Percentiles rank a stretch among this genome's conserved stretches.
Evolutionary conservation across 2,113 vertebrate species (phyloP).

Genomic region (Neogale vison): DNA sequence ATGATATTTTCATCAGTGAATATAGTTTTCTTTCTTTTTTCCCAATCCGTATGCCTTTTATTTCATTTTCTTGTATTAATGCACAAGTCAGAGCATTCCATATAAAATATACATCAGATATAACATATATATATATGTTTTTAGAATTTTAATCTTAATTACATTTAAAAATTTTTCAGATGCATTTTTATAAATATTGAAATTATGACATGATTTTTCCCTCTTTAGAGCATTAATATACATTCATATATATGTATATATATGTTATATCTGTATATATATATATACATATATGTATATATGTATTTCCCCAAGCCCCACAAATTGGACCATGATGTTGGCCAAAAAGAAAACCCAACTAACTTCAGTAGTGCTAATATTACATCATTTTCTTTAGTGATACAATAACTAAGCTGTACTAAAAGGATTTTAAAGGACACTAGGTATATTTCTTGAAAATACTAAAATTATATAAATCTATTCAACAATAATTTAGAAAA

Average conservation of each 20-base stretch:
- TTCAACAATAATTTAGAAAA: not conserved
- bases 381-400: not conserved
- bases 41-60: not conserved
- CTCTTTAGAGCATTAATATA: not conserved
- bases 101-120: not conserved
- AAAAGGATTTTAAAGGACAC: not conserved
- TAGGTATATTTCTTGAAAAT: not conserved
- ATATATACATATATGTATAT: not conserved
- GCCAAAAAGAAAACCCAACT: not conserved
- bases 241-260: too few species aligned
- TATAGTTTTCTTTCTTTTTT: not conserved
- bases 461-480: not conserved
- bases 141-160: not conserved
- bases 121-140: not conserved
- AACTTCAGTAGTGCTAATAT: not conserved
- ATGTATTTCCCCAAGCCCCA: not conserved
- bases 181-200: not conserved
- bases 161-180: not conserved
- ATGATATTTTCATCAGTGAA: not conserved
- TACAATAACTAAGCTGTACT: too few species aligned
- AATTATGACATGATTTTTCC: not conserved
- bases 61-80: not conserved
- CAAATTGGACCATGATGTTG: not conserved
- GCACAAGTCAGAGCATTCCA: too few species aligned
- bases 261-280: too few species aligned